Evolutionary conservation across 2,888 invertebrate genomes (phyloP).

Genomic region (Heteromurus nitidus): DNA sequence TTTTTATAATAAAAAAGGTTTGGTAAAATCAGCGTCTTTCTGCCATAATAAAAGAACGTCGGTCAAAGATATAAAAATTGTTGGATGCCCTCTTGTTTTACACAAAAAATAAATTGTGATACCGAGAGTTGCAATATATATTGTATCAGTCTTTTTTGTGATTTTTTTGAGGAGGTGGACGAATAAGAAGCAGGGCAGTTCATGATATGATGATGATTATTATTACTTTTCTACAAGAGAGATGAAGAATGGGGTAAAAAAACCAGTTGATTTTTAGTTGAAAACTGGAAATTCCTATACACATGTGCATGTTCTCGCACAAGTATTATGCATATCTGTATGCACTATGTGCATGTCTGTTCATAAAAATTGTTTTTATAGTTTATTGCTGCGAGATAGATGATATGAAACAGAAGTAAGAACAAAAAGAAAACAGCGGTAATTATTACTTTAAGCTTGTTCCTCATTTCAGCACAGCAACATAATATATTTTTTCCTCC

Average conservation of each 20-base stretch:
- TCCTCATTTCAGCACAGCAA: conserved; percentile 61
- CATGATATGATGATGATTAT: conserved; percentile 38
- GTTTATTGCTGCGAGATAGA: conserved; percentile 32
- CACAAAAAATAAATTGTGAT: conserved; percentile 14
- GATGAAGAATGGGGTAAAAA: conserved; percentile 55
- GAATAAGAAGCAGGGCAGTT: conserved; percentile 57
- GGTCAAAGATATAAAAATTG: conserved; percentile 52
- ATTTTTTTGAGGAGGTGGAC: conserved; percentile 34
- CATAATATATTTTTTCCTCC: conserved; percentile 61
- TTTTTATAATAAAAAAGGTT: conserved; percentile 13
- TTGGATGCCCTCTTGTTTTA: conserved; percentile 32
- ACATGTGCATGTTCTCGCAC: neutral
- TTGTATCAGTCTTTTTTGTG: conserved; percentile 54
- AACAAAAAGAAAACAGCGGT: conserved; percentile 57
- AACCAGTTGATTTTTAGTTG: conserved; percentile 63
- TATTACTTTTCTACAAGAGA: conserved; percentile 51
- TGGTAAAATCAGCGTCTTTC: conserved; percentile 33
- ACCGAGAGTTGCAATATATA: conserved; percentile 41
- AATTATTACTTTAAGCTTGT: conserved; percentile 65
- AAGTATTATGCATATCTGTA: conserved; percentile 16
- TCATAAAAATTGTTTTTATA: conserved; percentile 1
- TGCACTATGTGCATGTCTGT: neutral
- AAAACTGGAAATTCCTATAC: conserved; percentile 62
- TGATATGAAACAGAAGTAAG: conserved; percentile 42
- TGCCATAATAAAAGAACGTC: conserved; percentile 60